Evolutionary conservation across 2,888 invertebrate species (phyloP), one percentile per base, ranked within the genome.

Genomic region (Eupithecia vulgata): DNA sequence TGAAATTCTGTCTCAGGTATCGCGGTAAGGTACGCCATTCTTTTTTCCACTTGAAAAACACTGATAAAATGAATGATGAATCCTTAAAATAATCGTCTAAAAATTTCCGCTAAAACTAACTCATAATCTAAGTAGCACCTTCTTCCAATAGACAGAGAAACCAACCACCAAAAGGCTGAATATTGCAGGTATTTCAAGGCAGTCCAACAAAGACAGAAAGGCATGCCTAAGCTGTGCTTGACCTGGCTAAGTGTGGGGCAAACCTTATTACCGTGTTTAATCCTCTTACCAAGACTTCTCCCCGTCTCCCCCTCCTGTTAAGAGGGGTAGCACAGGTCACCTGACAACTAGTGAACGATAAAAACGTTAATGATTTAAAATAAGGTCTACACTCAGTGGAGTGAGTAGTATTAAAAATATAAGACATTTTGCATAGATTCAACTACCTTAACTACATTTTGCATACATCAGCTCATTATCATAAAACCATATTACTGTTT

Each of bases 241-340:
- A 91, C 91, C 91, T 83, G 82, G 82, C 81, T 84, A 86, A 88
- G 89, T 87, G 87, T 87, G 88, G 87, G 82, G 86, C 89, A 89
- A 90, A 91, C 89, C 91, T 89, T 90, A 91, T 91, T 91, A 91
- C 83, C 84, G 84, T 85, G 84, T 88, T 85, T 91, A 91, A 92
- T 91, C 91, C 91, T 90, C 90, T 91, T 91, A 91, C 83, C 83
- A 86, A 85, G 84, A 86, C 85, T 82, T 68, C 79, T 73, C 71
- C 78, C 78, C 75, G 34, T 59, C 68, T 70, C 70, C 17, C 57
- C n/a, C 61, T 17, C 12, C 25, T 25, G 25, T 12, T 57, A 12
- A 10, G 21, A 52, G 21, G 48, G 59, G 59, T 5, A 15, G 30
- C 30, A 52, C 15, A 17, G 61, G 30, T 37, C 13, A 21, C 61